These are phyloP conservation scores for Anolis apletophallus DNA, from an alignment of 2,797 vertebrate species.

Conservation along the genomic window DNA sequence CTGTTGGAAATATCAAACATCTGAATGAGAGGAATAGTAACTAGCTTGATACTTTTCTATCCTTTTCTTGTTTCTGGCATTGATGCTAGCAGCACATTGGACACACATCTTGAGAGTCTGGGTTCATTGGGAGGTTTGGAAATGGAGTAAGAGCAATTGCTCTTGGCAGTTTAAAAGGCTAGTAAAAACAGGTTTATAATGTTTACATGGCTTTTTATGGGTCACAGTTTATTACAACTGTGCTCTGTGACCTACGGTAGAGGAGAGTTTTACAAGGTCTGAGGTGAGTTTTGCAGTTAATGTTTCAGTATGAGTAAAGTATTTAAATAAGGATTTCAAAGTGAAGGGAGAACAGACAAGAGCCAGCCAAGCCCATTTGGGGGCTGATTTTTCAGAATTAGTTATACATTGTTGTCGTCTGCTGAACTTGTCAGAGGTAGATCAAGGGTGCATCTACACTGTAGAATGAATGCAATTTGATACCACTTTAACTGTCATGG, in stretches of 20 bases:
- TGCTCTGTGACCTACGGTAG: slow-evolving; percentile 76
- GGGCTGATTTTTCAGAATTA: not conserved
- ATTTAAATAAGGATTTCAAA: slow-evolving; percentile 45
- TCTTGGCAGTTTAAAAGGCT: slow-evolving; percentile 76
- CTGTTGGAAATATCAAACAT: slow-evolving; percentile 71
- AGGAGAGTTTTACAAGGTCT: slow-evolving; percentile 75
- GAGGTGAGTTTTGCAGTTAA: slow-evolving; percentile 71
- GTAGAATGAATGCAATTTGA: too few relatives aligned
- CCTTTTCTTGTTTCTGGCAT: slow-evolving; percentile 68
- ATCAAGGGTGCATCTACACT: not conserved
- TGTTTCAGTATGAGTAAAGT: slow-evolving; percentile 61
- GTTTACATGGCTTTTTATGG: slow-evolving; percentile 83
- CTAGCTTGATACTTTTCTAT: slow-evolving; percentile 64
- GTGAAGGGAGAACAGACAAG: slow-evolving; percentile 34
- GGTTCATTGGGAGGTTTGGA: slow-evolving; percentile 63
- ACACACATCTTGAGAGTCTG: slow-evolving; percentile 72
- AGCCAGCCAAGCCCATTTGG: slow-evolving; percentile 40
- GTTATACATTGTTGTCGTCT: not conserved
- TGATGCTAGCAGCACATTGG: slow-evolving; percentile 62
- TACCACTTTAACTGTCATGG: too few relatives aligned
- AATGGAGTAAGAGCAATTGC: slow-evolving; percentile 77
- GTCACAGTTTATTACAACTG: slow-evolving; percentile 80
- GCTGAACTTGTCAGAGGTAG: not conserved
- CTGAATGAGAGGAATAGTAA: slow-evolving; percentile 67
- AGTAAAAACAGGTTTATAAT: slow-evolving; percentile 82